These are phyloP conservation scores for Macropus fuliginosus DNA, from an alignment of 2,797 vertebrate genomes.

Conservation along the genomic window DNA sequence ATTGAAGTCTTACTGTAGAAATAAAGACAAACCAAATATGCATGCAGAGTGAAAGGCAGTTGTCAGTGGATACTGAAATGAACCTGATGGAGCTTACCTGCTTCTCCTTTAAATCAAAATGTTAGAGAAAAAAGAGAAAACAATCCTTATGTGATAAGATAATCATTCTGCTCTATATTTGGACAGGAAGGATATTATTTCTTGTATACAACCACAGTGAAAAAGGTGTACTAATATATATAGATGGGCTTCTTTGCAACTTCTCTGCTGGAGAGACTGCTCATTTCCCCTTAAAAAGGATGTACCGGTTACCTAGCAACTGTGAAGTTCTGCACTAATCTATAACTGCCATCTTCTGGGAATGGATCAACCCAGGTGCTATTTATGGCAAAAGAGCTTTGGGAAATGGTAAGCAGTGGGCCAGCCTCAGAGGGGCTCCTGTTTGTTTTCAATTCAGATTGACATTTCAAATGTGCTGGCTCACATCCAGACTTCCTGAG, in stretches of 20 bases:
- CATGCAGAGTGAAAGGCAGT: not conserved
- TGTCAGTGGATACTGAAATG: constrained; percentile 4
- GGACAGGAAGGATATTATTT: not conserved
- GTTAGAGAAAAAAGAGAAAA: constrained; percentile 25
- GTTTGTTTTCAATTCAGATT: not conserved
- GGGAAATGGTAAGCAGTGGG: not conserved
- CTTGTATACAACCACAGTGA: not conserved
- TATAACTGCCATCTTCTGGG: constrained; percentile 12
- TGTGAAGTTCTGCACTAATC: constrained; percentile 26
- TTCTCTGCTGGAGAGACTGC: not conserved
- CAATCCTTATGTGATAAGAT: constrained; percentile 19
- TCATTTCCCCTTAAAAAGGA: constrained; percentile 31
- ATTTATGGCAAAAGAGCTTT: constrained; percentile 6
- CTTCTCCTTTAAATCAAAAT: constrained; percentile 14
- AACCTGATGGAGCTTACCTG: not conserved
- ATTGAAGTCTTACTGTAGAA: constrained; percentile 9
- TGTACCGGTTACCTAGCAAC: constrained; percentile 58
- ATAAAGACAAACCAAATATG: not conserved
- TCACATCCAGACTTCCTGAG: not conserved
- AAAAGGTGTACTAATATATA: not conserved
- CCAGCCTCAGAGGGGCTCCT: not conserved
- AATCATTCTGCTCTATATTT: not conserved
- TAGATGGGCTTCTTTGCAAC: constrained; percentile 44
- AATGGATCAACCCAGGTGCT: constrained; percentile 40
- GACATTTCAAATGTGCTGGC: not conserved